phyloP scores from a whole-genome alignment of 2,797 vertebrate genomes.

The Labroides dimidiatus region DNA sequence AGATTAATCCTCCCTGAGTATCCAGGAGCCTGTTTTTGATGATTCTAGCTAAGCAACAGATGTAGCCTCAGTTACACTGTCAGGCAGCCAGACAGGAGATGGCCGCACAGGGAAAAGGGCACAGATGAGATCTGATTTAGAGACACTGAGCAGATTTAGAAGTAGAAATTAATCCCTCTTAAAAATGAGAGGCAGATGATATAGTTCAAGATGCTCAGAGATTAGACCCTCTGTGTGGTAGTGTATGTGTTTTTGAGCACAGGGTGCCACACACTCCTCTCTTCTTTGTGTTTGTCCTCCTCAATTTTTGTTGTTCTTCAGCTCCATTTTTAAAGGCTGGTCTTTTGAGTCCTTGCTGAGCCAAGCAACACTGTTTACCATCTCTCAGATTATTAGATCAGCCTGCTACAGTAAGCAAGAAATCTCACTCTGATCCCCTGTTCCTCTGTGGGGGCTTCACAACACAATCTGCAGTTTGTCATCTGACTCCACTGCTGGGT shows the following conservation, averaged over 20 bases:
- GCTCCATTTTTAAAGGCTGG: conserved; percentile 38
- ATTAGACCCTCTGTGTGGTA: conserved; percentile 60
- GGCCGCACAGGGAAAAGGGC: conserved; percentile 56
- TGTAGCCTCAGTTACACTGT: conserved; percentile 37
- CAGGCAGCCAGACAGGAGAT: conserved; percentile 55
- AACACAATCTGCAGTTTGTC: conserved; percentile 64
- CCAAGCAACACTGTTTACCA: conserved; percentile 37
- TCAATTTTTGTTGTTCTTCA: conserved; percentile 50
- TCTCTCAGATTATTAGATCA: conserved; percentile 63
- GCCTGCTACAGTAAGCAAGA: conserved; percentile 54
- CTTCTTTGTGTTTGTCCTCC: conserved; percentile 53
- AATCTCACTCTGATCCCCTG: conserved; percentile 44
- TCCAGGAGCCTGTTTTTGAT: not conserved
- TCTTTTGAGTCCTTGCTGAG: conserved; percentile 50
- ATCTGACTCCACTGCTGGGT: conserved; percentile 63
- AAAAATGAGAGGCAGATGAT: conserved; percentile 80
- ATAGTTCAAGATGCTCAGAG: conserved; percentile 70
- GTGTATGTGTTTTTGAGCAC: conserved; percentile 31
- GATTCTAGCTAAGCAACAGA: conserved; percentile 28
- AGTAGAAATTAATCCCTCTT: conserved; percentile 72
- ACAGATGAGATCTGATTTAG: conserved; percentile 73
- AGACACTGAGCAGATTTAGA: conserved; percentile 76
- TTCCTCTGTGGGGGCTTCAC: conserved; percentile 55
- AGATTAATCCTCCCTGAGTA: conserved; percentile 34
- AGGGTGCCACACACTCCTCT: conserved; percentile 53